Conservation (phyloP, 2,888 invertebrate species). For the Himalopsyche kuldschensis region DNA sequence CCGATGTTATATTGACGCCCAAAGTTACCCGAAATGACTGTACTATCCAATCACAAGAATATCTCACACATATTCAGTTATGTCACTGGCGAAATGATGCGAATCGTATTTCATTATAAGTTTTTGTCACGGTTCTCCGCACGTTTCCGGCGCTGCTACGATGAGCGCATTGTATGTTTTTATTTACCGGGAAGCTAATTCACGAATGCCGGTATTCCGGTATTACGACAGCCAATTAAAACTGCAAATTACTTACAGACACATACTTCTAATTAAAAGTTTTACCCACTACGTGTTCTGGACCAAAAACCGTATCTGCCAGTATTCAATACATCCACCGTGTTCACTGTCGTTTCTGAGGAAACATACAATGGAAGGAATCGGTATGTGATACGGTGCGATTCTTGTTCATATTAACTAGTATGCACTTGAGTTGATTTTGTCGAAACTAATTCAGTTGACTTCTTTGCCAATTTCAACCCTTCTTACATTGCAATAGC, state of each 20-base stretch:
- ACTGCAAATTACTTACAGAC: constrained; percentile 23
- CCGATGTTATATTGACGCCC: no score
- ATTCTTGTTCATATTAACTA: no score
- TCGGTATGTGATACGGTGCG: no score
- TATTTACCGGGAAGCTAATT: neutral
- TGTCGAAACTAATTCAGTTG: no score
- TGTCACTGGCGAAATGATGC: no score
- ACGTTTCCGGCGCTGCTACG: neutral
- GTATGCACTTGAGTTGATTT: no score
- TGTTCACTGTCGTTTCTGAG: neutral
- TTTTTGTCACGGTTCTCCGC: neutral
- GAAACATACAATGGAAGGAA: neutral
- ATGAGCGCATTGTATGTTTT: neutral
- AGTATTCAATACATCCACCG: neutral
- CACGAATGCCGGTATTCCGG: neutral
- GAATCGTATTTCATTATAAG: neutral
- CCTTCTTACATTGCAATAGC: no score
- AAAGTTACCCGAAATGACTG: no score
- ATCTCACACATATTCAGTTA: no score
- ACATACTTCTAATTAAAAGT: constrained; percentile 28
- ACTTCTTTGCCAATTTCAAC: no score
- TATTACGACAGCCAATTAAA: constrained; percentile 16
- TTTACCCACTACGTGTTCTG: constrained; percentile 3
- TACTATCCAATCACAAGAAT: no score
- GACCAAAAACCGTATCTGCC: neutral